phyloP scores from a whole-genome alignment of 1,140 invertebrate species.

The Oncopodura yosiiana region DNA sequence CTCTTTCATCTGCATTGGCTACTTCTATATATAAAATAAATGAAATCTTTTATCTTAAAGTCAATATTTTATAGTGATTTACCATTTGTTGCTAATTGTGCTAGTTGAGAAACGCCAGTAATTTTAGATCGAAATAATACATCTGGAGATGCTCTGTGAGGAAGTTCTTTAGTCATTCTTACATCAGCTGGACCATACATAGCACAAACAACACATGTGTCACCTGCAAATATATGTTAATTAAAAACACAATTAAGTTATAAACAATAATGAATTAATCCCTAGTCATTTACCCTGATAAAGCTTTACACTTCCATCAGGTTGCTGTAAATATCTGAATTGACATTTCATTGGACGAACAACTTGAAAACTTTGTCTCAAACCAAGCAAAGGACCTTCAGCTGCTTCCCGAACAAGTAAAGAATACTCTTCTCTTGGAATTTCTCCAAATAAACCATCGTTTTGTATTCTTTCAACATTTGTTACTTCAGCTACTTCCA shows the following conservation, averaged over 20 bases:
- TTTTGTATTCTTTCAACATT: background rate
- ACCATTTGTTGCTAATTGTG: slow-evolving; percentile 7
- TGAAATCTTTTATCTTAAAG: slow-evolving; percentile 1
- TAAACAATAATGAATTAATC: background rate
- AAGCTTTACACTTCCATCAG: slow-evolving; percentile 27
- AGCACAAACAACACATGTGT: slow-evolving; percentile 25
- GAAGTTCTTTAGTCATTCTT: slow-evolving; percentile 30
- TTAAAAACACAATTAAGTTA: background rate
- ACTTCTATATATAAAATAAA: background rate
- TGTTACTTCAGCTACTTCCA: background rate
- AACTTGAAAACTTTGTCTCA: background rate
- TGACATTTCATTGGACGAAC: slow-evolving; percentile 23
- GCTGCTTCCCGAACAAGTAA: too few species aligned
- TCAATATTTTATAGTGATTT: background rate
- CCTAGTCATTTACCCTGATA: slow-evolving; percentile 22
- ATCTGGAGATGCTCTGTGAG: slow-evolving; percentile 30
- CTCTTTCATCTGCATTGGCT: slow-evolving; percentile 17
- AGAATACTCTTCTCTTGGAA: background rate
- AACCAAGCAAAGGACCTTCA: background rate
- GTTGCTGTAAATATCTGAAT: slow-evolving; percentile 17
- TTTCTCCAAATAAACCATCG: background rate
- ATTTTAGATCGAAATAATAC: slow-evolving; percentile 31
- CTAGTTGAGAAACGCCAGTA: slow-evolving; percentile 18
- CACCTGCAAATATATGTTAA: slow-evolving; percentile 12
- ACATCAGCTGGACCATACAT: slow-evolving; percentile 30